phyloP scores from a whole-genome alignment of 2,888 invertebrate genomes.

The Rhingia rostrata region DNA sequence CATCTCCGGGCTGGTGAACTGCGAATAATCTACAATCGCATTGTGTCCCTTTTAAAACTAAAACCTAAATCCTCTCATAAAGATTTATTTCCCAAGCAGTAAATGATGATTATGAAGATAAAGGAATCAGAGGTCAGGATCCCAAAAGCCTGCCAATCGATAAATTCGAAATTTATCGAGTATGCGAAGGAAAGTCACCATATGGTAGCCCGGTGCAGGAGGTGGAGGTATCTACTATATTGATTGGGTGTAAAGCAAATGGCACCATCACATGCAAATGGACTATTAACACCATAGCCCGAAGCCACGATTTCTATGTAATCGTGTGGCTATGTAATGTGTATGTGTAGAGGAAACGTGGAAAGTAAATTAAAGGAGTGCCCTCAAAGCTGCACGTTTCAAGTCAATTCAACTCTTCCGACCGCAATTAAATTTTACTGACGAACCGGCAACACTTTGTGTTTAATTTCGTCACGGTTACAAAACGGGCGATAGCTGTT shows the following conservation, averaged over 20 bases:
- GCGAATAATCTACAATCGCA: constrained; percentile 52
- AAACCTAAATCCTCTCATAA: constrained; percentile 44
- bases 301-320: background rate
- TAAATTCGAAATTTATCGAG: constrained; percentile 65
- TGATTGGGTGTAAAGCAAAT: constrained; percentile 67
- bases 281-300: constrained; percentile 53
- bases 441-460: constrained; percentile 21
- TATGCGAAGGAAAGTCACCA: constrained; percentile 29
- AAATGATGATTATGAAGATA: constrained; percentile 55
- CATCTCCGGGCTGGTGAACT: constrained; percentile 68
- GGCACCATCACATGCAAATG: constrained; percentile 68
- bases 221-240: constrained; percentile 17
- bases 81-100: constrained; percentile 65
- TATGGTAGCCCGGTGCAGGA: background rate
- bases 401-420: constrained; percentile 39
- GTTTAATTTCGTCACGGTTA: constrained; percentile 38
- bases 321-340: constrained; percentile 7
- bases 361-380: constrained; percentile 64
- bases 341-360: constrained; percentile 2
- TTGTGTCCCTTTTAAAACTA: constrained; percentile 47
- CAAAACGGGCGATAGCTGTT: constrained; percentile 14
- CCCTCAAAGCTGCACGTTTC: constrained; percentile 43
- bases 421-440: constrained; percentile 67
- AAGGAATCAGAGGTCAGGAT: constrained; percentile 70
- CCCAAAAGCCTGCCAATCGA: constrained; percentile 54